These are phyloP conservation scores for Hassar affinis DNA, from an alignment of 2,113 vertebrate species.

Conservation along the genomic window DNA sequence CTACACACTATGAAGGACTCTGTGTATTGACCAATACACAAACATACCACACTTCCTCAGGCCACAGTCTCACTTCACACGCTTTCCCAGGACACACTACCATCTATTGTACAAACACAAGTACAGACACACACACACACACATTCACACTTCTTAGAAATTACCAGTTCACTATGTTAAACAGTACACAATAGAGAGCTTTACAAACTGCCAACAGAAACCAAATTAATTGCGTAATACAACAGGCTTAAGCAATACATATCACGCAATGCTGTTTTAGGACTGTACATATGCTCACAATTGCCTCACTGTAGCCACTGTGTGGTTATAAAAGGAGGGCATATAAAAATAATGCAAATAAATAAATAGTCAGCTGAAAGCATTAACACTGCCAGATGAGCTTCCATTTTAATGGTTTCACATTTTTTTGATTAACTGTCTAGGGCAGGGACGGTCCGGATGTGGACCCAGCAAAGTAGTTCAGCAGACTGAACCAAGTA, in stretches of 20 bases:
- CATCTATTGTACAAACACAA: slow-evolving; percentile 39
- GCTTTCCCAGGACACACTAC: slow-evolving; percentile 22
- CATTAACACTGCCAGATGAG: neutral
- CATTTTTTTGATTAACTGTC: neutral
- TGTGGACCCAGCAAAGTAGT: neutral
- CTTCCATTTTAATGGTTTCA: neutral
- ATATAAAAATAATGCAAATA: neutral
- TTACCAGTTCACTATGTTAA: slow-evolving; percentile 13
- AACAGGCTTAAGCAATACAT: slow-evolving; percentile 21
- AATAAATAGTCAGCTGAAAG: neutral
- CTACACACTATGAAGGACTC: slow-evolving; percentile 46
- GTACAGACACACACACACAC: slow-evolving; percentile 25
- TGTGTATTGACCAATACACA: slow-evolving; percentile 41
- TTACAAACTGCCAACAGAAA: slow-evolving; percentile 28
- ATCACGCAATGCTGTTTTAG: slow-evolving; percentile 1
- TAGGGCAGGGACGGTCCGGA: neutral
- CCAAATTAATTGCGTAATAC: slow-evolving; percentile 29
- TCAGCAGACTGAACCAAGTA: neutral
- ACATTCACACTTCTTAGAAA: slow-evolving; percentile 13
- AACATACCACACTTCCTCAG: slow-evolving; percentile 44
- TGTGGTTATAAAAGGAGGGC: neutral
- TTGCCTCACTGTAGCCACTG: neutral
- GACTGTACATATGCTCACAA: neutral
- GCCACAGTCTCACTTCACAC: slow-evolving; percentile 20
- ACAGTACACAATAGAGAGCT: slow-evolving; percentile 33